Evolutionary conservation across 1,140 invertebrate species (phyloP), one percentile per base, ranked within the genome.

Genomic region (Drosophila suzukii): DNA sequence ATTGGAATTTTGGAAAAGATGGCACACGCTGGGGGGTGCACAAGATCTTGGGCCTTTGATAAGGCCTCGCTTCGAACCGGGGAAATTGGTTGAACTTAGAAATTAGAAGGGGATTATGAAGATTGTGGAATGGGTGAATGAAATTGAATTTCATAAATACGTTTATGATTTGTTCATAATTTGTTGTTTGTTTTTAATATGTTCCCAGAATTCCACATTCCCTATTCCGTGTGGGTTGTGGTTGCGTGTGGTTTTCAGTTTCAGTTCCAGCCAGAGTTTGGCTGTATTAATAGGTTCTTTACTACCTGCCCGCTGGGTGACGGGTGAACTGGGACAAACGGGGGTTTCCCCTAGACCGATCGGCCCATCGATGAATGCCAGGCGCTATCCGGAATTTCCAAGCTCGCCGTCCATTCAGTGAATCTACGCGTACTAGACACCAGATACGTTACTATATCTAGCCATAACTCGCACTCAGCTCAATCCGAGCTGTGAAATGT

Each of bases 11-110:
- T 41, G 24, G 53, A 38, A 39, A 78, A 82, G 65, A 86, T 90
- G 85, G 85, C 85, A 90, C 85, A 90, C 85, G 85, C 81, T 90
- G 85, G 85, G 85, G 85, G 85, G 84, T 89, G 83, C 62, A 73
- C 41, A 34, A 50, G 55, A 90, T 89, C 76, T 89, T 46, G 34
- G 32, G 60, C 17, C 59, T 50, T 30, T 46, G 85, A 90, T 84
- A 90, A 89, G 73, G 32, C 24, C 7, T 47, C 47, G 27, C 10
- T 6, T 32, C 30, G 30, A 32, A 20, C 20, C 32, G 32, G 30
- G 49, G 27, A 46, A 46, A 38, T 20, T 27, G 27, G 56, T 41
- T 41, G 55, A 74, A 36, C 60, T 30, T 57, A 56, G 61, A n/a
- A 60, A 67, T 60, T 17, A 39, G 32, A 55, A 17, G 47, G 30